Base-by-base conservation (phyloP, 2,888 invertebrate species). In the Cataglyphis rosenhaueri region DNA sequence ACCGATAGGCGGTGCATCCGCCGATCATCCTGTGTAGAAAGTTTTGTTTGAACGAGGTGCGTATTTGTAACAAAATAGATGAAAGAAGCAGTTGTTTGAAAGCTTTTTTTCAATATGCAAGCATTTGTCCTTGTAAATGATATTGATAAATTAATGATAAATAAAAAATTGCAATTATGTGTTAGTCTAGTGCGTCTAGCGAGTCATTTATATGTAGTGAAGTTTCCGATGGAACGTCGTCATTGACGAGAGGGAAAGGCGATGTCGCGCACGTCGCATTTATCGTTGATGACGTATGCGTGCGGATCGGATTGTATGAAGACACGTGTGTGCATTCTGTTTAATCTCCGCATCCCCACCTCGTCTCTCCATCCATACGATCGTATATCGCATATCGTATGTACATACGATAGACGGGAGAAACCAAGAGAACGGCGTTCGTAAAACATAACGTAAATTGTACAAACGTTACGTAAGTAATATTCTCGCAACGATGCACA, bases 291-390 rank as follows among this genome's bases (percentile, higher is more conserved):
- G 64, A 64, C 52, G 64, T 44, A 68, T 62, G 21, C 68, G 18
- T 59, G 44, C 70, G 59, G 32, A 68, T 78, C 70, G 44, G 8
- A 8, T 78, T 61, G 59, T 35, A 35, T 59, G 41, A 48, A 3
- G 78, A 70, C 70, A 70, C 70, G 59, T 70, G 78, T 68, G 70
- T 79, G 70, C 59, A 21, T 41, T 70, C 38, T 32, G 68, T 8
- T 68, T 44, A 35, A 70, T 55, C 44, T 15, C 15, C 9, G 15
- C 25, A 12, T 25, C 12, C 64, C n/a, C n/a, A 18, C 15, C 65
- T 21, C 15, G 9, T 8, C 52, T n/a, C 41, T 10, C n/a, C 15
- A n/a, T 52, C 6, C 32, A 18, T 21, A 18, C 18, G 3, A 29
- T 41, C 15, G 44, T 35, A 35, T 8, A 6, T 35, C 35, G 35